phyloP scores from a whole-genome alignment of 2,113 vertebrate genomes.

The Elgaria multicarinata region DNA sequence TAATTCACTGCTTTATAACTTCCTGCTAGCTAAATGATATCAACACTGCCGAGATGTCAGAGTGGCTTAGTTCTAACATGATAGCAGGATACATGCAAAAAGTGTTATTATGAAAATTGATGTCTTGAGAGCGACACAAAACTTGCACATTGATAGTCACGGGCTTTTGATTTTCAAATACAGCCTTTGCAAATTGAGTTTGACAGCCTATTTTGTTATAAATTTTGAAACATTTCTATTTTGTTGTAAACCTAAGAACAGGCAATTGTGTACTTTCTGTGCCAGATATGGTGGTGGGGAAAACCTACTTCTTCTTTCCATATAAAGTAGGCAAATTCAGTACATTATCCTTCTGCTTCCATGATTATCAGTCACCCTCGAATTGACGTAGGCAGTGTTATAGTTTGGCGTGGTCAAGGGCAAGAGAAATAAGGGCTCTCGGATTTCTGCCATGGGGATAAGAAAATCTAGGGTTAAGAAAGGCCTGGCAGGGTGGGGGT shows the following conservation, averaged over 20 bases:
- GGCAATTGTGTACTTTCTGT: not conserved
- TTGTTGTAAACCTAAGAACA: not conserved
- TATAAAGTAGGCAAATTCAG: not conserved
- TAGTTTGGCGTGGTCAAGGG: not conserved
- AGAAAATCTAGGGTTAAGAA: not conserved
- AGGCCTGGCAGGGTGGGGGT: not conserved
- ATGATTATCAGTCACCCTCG: not conserved
- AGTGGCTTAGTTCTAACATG: conserved; percentile 17
- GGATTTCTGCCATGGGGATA: not conserved
- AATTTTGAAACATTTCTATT: conserved; percentile 15
- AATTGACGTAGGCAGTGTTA: not conserved
- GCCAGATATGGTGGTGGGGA: not conserved
- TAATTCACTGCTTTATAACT: conserved; percentile 21
- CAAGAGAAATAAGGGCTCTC: not conserved
- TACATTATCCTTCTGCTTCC: not conserved
- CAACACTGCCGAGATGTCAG: conserved; percentile 10
- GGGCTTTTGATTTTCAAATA: conserved; percentile 29
- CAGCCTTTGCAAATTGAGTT: conserved; percentile 23
- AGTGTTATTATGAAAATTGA: conserved; percentile 42
- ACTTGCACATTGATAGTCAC: not conserved
- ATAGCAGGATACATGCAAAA: conserved; percentile 7
- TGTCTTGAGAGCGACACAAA: conserved; percentile 4
- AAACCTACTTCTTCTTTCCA: not conserved
- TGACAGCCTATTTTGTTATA: conserved; percentile 35
- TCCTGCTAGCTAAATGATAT: conserved; percentile 27